Percentiles rank a stretch among this genome's conserved stretches.
Evolutionary conservation across 2,113 vertebrate genomes (phyloP).

Genomic region (Peucedramus taeniatus): DNA sequence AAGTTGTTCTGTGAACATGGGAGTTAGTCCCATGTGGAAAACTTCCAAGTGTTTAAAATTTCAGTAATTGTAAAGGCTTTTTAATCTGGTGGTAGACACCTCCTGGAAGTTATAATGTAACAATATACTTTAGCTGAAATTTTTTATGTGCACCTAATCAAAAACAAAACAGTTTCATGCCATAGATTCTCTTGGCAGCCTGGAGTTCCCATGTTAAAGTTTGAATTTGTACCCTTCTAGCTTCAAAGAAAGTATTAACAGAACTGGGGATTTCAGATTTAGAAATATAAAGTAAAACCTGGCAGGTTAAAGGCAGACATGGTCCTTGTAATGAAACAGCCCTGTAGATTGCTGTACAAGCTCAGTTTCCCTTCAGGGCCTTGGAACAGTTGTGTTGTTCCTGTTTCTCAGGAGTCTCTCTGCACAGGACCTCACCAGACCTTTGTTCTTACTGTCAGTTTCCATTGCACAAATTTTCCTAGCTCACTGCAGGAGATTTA

Average conservation of each 20-base stretch:
- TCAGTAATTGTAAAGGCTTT: not conserved
- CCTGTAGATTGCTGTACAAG: not conserved
- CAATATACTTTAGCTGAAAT: not conserved
- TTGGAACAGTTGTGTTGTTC: not conserved
- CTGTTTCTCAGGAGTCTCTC: rapidly evolving
- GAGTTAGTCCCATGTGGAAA: not conserved
- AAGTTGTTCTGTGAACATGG: not conserved
- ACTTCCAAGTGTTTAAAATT: not conserved
- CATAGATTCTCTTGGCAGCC: not conserved
- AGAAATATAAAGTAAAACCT: not conserved
- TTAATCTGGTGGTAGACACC: not conserved
- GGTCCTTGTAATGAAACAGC: not conserved
- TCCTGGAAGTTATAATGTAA: not conserved
- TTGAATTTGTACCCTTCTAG: not conserved
- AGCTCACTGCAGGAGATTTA: not conserved
- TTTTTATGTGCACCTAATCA: not conserved
- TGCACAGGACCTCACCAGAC: not conserved
- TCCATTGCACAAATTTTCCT: not conserved
- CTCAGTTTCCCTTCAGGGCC: not conserved
- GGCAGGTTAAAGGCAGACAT: not conserved
- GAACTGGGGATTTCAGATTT: not conserved
- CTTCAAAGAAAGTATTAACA: not conserved
- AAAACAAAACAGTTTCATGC: not conserved
- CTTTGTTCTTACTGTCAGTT: not conserved
- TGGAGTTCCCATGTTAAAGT: not conserved